phyloP scores from a whole-genome alignment of 2,888 invertebrate genomes.

The Pyrgus malvae region DNA sequence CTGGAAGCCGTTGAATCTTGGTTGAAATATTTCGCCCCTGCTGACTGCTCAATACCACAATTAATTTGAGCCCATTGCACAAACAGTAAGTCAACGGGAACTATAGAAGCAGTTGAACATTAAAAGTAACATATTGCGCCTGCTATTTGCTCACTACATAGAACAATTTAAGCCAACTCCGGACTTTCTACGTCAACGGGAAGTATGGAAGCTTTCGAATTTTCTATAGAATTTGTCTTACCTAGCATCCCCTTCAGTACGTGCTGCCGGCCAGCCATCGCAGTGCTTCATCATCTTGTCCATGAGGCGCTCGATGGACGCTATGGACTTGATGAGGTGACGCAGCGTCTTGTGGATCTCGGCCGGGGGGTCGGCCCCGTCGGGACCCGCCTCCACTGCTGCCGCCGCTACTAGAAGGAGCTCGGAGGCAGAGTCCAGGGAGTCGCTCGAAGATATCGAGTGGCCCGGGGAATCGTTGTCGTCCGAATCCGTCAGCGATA shows the following conservation, averaged over 20 bases:
- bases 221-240: not conserved
- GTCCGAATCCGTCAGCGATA: conserved; percentile 57
- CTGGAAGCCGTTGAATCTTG: not conserved
- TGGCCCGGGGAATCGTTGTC: conserved; percentile 47
- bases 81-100: not conserved
- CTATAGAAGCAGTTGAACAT: not conserved
- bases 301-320: conserved; percentile 72
- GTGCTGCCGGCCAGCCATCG: conserved; percentile 61
- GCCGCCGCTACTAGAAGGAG: conserved; percentile 50
- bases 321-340: conserved; percentile 67
- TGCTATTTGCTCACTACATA: not conserved
- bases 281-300: conserved; percentile 66
- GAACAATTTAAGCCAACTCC: not conserved
- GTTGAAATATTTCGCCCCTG: not conserved
- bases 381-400: conserved; percentile 37
- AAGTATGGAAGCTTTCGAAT: not conserved
- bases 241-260: conserved; percentile 41
- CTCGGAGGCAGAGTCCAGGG: conserved; percentile 56
- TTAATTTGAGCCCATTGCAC: not conserved
- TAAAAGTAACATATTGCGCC: not conserved
- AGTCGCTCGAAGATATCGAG: conserved; percentile 54
- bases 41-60: not conserved
- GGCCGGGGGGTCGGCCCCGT: conserved; percentile 27
- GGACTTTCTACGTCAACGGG: not conserved
- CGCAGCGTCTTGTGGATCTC: conserved; percentile 60